Evolutionary conservation across 2,113 vertebrate species (phyloP).

Genomic region (Serinus canaria): DNA sequence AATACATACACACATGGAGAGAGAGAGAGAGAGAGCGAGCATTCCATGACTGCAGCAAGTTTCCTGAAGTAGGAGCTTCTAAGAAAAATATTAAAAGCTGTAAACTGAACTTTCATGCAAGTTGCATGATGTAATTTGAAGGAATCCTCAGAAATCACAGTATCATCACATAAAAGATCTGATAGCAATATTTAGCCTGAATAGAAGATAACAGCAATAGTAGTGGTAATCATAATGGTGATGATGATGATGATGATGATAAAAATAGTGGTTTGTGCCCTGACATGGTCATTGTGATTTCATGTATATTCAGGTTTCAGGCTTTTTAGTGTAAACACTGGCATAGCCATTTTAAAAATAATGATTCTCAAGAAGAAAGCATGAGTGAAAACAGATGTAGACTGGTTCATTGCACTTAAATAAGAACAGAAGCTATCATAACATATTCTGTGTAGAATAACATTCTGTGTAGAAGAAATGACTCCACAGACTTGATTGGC

Average conservation of each 20-base stretch:
- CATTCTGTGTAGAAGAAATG: not conserved
- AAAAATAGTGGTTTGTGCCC: not conserved
- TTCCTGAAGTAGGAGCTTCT: not conserved
- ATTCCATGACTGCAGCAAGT: not conserved
- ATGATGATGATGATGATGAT: not conserved
- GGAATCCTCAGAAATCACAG: not conserved
- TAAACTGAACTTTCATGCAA: not conserved
- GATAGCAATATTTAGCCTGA: not conserved
- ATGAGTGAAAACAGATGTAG: not conserved
- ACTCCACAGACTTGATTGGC: not conserved
- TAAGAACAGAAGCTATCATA: not conserved
- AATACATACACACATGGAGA: not conserved
- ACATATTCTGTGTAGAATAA: not conserved
- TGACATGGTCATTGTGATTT: not conserved
- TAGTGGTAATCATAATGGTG: not conserved
- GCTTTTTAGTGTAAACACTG: not conserved
- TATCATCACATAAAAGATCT: not conserved
- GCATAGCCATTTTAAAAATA: not conserved
- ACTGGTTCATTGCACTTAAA: rapidly evolving
- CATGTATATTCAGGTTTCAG: not conserved
- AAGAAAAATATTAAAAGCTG: not conserved
- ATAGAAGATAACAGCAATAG: not conserved
- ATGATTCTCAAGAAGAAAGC: not conserved
- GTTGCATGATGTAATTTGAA: not conserved
- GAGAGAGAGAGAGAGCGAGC: not conserved